These are phyloP conservation scores for Bombus pascuorum DNA, from an alignment of 1,140 invertebrate species.

Conservation along the genomic window DNA sequence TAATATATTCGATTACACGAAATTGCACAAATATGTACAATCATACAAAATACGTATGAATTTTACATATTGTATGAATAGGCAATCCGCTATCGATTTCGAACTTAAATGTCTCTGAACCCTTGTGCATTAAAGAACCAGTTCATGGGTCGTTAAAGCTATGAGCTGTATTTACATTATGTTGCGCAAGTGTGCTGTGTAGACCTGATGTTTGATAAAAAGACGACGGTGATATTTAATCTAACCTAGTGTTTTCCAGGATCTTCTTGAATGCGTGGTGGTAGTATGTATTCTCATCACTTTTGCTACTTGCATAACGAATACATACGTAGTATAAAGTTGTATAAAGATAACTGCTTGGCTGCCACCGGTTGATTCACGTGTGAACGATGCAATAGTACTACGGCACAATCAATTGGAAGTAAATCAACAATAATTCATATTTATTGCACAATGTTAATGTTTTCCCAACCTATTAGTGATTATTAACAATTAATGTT, in stretches of 20 bases:
- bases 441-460: background rate
- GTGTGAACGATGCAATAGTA: background rate
- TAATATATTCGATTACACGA: background rate
- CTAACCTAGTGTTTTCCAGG: constrained; percentile 6
- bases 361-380: constrained; percentile 10
- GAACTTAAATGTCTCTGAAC: background rate
- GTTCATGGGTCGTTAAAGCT: no score
- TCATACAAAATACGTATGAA: no score
- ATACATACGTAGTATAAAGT: background rate
- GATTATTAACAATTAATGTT: no score
- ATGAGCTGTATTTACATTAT: background rate
- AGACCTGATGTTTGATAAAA: background rate
- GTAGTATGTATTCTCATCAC: background rate
- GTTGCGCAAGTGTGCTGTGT: background rate
- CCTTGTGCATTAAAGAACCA: no score
- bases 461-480: no score
- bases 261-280: constrained; percentile 2
- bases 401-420: background rate
- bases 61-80: background rate
- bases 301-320: background rate
- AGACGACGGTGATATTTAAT: background rate
- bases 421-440: constrained; percentile 8
- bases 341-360: constrained; percentile 11
- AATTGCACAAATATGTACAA: background rate
- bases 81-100: no score